Conservation (phyloP, 2,797 vertebrate genomes). For the Crocodylus rhombifer region DNA sequence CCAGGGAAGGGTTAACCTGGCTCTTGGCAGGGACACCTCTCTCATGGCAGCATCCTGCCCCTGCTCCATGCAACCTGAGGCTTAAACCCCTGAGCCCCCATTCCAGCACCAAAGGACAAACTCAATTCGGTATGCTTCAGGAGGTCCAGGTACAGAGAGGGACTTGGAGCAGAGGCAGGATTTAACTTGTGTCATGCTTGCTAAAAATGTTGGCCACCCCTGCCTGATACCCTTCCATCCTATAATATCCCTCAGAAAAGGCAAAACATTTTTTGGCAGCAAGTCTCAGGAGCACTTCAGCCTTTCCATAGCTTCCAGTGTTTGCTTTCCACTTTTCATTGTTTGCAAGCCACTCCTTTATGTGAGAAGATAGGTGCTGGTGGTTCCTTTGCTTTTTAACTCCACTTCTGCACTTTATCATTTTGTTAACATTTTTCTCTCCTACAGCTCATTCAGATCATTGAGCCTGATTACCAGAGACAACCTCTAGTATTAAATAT, state of each 20-base stretch:
- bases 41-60: no score
- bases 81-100: no score
- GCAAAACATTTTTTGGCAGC: background rate
- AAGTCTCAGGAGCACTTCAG: background rate
- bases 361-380: background rate
- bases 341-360: background rate
- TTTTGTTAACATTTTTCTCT: background rate
- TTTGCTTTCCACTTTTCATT: background rate
- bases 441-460: background rate
- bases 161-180: no score
- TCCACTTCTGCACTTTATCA: background rate
- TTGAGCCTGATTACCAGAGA: background rate
- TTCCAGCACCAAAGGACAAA: no score
- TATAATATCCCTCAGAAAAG: background rate
- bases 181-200: no score
- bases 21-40: no score
- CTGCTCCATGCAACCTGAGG: no score
- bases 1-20: no score
- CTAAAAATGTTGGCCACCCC: no score
- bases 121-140: no score
- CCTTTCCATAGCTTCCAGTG: background rate
- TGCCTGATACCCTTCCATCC: background rate
- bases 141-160: no score
- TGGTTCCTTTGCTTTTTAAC: background rate
- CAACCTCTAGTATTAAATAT: no score